Evolutionary conservation across 2,888 invertebrate species (phyloP).

Genomic region (Tyria jacobaeae): DNA sequence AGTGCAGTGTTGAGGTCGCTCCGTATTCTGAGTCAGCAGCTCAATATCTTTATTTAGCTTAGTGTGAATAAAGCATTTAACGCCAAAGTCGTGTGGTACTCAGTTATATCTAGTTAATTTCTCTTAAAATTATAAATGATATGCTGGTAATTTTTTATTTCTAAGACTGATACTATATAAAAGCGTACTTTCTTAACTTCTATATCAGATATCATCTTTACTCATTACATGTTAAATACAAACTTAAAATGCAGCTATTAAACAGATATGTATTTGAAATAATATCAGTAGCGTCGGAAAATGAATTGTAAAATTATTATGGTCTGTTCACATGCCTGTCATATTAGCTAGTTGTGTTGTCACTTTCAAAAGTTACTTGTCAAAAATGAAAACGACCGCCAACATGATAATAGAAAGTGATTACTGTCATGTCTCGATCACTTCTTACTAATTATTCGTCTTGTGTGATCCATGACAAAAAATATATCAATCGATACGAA

Average conservation of each 20-base stretch:
- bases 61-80: too few species aligned
- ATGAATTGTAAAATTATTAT: constrained; percentile 18
- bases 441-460: constrained; percentile 11
- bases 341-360: constrained; percentile 55
- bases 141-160: too few species aligned
- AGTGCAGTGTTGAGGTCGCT: too few species aligned
- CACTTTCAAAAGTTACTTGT: constrained; percentile 60
- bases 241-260: constrained; percentile 33
- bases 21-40: too few species aligned
- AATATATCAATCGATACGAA: too few species aligned
- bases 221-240: constrained; percentile 48
- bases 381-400: constrained; percentile 55
- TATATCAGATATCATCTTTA: constrained; percentile 57
- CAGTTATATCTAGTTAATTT: too few species aligned
- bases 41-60: too few species aligned
- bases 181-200: constrained; percentile 40
- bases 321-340: constrained; percentile 42
- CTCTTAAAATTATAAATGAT: background rate
- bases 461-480: constrained; percentile 8
- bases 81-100: too few species aligned
- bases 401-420: constrained; percentile 57
- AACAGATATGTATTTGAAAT: constrained; percentile 14
- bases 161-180: constrained; percentile 19
- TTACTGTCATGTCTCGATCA: constrained; percentile 35
- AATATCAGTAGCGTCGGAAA: constrained; percentile 10